Evolutionary conservation across 1,140 invertebrate genomes (phyloP), one percentile per base, ranked within the genome.

Genomic region (Zelostemma sp.): DNA sequence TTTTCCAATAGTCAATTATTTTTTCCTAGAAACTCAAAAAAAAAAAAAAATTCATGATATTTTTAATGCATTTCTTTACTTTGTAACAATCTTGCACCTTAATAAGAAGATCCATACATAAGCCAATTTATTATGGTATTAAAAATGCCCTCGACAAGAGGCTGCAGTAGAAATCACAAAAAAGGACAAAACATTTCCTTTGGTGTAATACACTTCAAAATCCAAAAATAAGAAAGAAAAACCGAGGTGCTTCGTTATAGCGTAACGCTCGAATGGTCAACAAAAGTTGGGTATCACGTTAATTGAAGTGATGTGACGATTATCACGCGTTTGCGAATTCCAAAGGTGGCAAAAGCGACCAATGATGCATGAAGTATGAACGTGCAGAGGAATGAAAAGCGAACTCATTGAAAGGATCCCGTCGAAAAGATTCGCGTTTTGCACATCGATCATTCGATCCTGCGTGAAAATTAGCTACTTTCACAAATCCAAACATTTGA

Each of bases 271-370:
- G 56, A 55, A 48, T 72, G 68, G 51, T 35, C 64, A 68, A 74
- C 67, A 78, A 77, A 73, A 64, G 65, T 67, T 49, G 40, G 63
- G 61, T 73, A 73, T 72, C 64, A 59, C 54, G 69, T 54, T 68
- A 77, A 74, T 79, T 70, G 73, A 74, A 71, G 63, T 67, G 67
- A 73, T 57, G 59, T 67, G 57, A 73, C 71, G 75, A 76, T 80
- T 80, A 77, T 78, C 71, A 71, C 73, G 71, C 77, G 70, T 74
- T 76, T 69, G 59, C 66, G 74, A 72, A 71, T 76, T 75, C 70
- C 72, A 72, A 74, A 74, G 68, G 70, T 63, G 51, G 63, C 56
- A 60, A 62, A 71, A 64, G 61, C 47, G 55, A 55, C 43, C 49
- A 21, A 60, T 69, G 60, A 66, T 71, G 49, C 47, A 54, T 35